phyloP scores from a whole-genome alignment of 2,797 vertebrate species.

The Spheniscus humboldti region DNA sequence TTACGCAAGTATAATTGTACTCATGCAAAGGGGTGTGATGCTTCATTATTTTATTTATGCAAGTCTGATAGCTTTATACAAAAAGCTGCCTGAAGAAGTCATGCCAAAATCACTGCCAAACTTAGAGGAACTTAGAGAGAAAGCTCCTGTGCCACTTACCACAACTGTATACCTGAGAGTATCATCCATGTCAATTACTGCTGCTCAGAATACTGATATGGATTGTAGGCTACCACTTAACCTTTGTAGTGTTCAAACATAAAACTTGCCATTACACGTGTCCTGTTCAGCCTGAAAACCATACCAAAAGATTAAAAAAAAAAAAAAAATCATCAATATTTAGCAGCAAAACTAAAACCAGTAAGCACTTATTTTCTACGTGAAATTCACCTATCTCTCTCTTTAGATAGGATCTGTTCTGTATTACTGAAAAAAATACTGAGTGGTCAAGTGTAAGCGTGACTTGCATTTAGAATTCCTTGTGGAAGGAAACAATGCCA shows the following conservation, averaged over 20 bases:
- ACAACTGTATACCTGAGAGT: neutral
- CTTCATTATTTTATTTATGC: neutral
- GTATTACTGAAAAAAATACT: neutral
- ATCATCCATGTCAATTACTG: neutral
- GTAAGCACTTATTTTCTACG: neutral
- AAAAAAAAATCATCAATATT: neutral
- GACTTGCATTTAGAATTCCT: constrained; percentile 2
- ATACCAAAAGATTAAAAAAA: neutral
- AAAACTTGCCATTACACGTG: neutral
- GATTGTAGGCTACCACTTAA: neutral
- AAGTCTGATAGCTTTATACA: neutral
- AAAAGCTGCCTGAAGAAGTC: neutral
- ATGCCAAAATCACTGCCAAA: neutral
- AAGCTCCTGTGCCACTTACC: neutral
- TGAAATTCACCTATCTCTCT: neutral
- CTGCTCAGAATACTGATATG: neutral
- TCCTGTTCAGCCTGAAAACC: neutral
- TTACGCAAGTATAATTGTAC: neutral
- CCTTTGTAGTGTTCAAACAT: neutral
- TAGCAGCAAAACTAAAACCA: neutral
- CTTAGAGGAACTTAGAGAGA: neutral
- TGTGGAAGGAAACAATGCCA: neutral
- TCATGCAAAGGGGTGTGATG: neutral
- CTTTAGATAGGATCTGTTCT: neutral
- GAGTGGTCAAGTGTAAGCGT: neutral